Evolutionary conservation across 2,888 invertebrate genomes (phyloP).

Genomic region (Drosophila meridionalis): DNA sequence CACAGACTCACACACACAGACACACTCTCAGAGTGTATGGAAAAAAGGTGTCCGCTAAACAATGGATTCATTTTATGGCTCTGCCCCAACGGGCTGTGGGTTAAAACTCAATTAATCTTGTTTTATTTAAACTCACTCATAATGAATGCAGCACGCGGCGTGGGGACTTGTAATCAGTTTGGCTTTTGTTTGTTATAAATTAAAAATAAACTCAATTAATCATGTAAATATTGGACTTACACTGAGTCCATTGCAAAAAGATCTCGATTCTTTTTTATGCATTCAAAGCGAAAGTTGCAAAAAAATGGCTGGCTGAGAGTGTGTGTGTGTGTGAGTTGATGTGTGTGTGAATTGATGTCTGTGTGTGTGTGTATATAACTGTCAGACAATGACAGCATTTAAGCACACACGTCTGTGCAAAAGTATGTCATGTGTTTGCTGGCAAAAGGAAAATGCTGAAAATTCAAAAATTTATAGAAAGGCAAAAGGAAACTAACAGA

Average conservation of each 20-base stretch:
- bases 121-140: slow-evolving; percentile 50
- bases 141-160: slow-evolving; percentile 32
- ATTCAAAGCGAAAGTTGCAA: slow-evolving; percentile 34
- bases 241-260: slow-evolving; percentile 14
- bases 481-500: slow-evolving; percentile 39
- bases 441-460: slow-evolving; percentile 47
- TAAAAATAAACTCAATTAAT: slow-evolving; percentile 78
- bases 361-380: slow-evolving; percentile 27
- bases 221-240: slow-evolving; percentile 70
- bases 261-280: slow-evolving; percentile 22
- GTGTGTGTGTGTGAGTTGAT: not conserved
- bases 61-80: slow-evolving; percentile 38
- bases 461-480: slow-evolving; percentile 70
- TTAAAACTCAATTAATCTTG: slow-evolving; percentile 76
- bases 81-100: slow-evolving; percentile 11
- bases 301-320: slow-evolving; percentile 11
- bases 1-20: not conserved
- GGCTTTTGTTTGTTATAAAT: slow-evolving; percentile 69
- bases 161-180: slow-evolving; percentile 63
- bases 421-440: slow-evolving; percentile 51
- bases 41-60: slow-evolving; percentile 39
- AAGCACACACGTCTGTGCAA: slow-evolving; percentile 55
- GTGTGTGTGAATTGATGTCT: not conserved
- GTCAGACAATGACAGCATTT: slow-evolving; percentile 63
- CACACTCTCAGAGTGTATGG: not conserved